phyloP scores from a whole-genome alignment of 2,888 invertebrate genomes.

The Scaptomyza caliginosa region DNA sequence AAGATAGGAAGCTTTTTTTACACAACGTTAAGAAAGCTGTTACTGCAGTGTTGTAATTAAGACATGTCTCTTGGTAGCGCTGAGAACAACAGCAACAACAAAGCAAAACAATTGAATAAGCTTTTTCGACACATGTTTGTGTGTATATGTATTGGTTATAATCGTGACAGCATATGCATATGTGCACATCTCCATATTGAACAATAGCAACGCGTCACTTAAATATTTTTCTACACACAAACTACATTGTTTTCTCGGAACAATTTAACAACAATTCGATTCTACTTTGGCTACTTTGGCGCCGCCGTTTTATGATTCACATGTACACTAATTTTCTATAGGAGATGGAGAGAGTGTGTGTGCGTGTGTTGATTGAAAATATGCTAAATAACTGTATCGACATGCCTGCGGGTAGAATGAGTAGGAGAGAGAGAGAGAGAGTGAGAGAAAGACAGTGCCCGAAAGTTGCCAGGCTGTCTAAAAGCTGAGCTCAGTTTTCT shows the following conservation, averaged over 20 bases:
- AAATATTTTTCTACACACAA: not conserved
- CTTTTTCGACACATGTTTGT: not conserved
- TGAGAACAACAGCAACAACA: too few relatives aligned
- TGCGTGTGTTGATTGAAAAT: slow-evolving; percentile 62
- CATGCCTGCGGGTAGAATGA: slow-evolving; percentile 18
- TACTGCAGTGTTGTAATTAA: too few relatives aligned
- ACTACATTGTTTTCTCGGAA: slow-evolving; percentile 15
- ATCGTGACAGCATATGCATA: not conserved
- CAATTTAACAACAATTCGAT: slow-evolving; percentile 29
- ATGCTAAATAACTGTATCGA: slow-evolving; percentile 75
- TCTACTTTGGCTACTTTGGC: slow-evolving; percentile 33
- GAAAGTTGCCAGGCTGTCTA: slow-evolving; percentile 40
- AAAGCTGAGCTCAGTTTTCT: slow-evolving; percentile 48
- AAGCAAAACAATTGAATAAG: not conserved
- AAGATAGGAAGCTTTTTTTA: too few relatives aligned
- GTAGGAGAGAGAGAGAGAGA: not conserved
- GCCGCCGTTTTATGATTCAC: slow-evolving; percentile 42
- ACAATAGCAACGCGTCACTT: slow-evolving; percentile 1
- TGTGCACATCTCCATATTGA: not conserved
- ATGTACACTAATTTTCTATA: slow-evolving; percentile 25
- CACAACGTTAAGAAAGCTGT: too few relatives aligned
- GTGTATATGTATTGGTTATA: not conserved
- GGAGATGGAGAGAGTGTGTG: not conserved
- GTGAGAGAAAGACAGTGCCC: not conserved
- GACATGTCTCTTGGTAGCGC: not conserved